Conservation (phyloP, 2,113 vertebrate species). For the Hyperopisus bebe region DNA sequence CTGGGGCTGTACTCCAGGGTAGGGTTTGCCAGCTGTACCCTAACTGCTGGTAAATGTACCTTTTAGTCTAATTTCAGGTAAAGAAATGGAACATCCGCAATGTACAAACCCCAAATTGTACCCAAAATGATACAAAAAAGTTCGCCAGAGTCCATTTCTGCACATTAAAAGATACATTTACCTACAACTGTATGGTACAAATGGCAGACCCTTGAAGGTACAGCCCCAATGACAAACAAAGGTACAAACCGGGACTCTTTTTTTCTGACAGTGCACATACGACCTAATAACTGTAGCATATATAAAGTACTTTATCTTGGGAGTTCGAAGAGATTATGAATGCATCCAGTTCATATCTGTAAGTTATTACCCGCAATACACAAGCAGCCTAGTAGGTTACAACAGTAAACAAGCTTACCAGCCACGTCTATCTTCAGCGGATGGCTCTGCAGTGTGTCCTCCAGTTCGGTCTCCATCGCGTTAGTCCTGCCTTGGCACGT, state of each 20-base stretch:
- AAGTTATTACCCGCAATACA: not conserved
- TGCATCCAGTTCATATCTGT: not conserved
- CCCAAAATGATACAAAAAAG: not conserved
- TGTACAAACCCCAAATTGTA: not conserved
- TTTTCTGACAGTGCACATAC: not conserved
- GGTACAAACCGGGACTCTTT: not conserved
- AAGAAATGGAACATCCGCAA: not conserved
- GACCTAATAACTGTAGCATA: not conserved
- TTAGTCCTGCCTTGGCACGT: slow-evolving; percentile 44
- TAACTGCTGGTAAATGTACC: not conserved
- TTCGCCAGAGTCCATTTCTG: not conserved
- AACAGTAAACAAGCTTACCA: slow-evolving; percentile 40
- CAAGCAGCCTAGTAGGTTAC: not conserved
- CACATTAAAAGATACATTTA: not conserved
- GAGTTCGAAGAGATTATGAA: not conserved
- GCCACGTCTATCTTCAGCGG: slow-evolving; percentile 48
- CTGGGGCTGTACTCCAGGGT: too few relatives aligned
- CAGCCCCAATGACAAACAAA: too few relatives aligned
- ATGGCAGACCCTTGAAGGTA: not conserved
- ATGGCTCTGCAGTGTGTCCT: slow-evolving; percentile 35
- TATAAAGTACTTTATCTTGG: not conserved
- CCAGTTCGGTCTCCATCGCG: not conserved
- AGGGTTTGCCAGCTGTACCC: not conserved
- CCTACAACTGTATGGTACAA: not conserved
- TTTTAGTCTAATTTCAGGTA: not conserved